Conservation (phyloP, 2,797 vertebrate genomes). For the Eulemur coronatus region DNA sequence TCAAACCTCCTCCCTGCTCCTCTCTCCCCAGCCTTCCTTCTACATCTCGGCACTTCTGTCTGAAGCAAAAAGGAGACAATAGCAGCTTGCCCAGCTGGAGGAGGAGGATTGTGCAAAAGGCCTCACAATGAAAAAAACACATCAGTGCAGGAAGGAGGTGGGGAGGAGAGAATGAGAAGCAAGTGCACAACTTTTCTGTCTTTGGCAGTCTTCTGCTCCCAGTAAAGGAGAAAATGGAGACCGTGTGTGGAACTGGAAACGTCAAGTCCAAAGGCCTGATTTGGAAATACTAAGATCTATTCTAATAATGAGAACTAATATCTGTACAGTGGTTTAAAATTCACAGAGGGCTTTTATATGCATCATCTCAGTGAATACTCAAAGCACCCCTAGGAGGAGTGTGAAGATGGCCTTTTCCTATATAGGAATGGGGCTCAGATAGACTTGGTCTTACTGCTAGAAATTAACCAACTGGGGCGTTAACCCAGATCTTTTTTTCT, state of each 20-base stretch:
- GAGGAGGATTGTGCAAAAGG: background rate
- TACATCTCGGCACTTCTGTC: background rate
- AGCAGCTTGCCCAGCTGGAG: background rate
- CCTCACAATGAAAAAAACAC: background rate
- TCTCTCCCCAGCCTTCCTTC: background rate
- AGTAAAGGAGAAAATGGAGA: background rate
- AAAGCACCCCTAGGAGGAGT: accelerated
- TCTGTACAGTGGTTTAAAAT: background rate
- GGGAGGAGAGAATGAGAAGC: background rate
- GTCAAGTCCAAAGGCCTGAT: background rate
- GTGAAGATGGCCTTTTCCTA: background rate
- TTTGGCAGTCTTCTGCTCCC: background rate
- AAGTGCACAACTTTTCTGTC: background rate
- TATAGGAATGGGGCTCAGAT: background rate
- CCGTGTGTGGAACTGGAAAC: background rate
- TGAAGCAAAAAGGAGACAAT: background rate
- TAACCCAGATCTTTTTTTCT: background rate
- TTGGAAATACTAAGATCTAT: background rate
- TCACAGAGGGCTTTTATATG: background rate
- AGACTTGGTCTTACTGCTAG: background rate
- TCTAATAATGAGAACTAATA: background rate
- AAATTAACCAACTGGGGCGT: background rate
- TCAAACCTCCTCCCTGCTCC: background rate
- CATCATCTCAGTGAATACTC: background rate
- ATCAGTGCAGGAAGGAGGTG: background rate